Conservation (phyloP, 2,113 vertebrate species). For the Cricetomys ansorgei region DNA sequence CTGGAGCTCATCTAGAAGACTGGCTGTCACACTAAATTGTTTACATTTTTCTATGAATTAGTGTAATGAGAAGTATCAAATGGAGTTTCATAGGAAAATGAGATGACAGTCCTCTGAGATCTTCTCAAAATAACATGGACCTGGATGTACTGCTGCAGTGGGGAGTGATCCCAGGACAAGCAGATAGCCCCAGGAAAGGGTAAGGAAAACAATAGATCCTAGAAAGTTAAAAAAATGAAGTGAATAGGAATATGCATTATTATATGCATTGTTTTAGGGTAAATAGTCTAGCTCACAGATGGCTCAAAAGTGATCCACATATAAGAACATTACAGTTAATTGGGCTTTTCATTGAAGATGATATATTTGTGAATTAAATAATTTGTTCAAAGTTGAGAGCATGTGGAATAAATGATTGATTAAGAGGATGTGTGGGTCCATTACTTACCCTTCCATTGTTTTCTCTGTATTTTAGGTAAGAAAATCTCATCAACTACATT, state of each 20-base stretch:
- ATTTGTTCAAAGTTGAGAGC: not conserved
- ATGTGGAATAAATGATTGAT: not conserved
- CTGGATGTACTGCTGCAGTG: not conserved
- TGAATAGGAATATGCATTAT: not conserved
- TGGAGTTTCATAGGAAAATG: not conserved
- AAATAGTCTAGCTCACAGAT: not conserved
- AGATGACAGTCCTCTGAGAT: not conserved
- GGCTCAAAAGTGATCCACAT: not conserved
- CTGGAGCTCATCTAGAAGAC: not conserved
- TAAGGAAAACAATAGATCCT: not conserved
- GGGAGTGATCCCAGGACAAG: not conserved
- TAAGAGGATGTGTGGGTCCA: not conserved
- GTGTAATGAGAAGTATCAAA: not conserved
- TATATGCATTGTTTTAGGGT: not conserved
- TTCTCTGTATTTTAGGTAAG: not conserved
- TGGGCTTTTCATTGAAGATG: not conserved
- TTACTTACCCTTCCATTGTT: not conserved
- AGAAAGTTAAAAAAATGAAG: not conserved
- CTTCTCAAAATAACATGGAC: not conserved
- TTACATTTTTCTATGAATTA: constrained; percentile 14
- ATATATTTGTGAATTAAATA: not conserved
- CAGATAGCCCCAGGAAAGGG: not conserved
- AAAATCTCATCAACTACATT: not conserved
- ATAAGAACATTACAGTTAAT: not conserved
- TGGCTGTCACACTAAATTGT: not conserved